These are phyloP conservation scores for Siderastrea siderea DNA, from an alignment of 92 coral and sea anemone species.

Conservation along the genomic window DNA sequence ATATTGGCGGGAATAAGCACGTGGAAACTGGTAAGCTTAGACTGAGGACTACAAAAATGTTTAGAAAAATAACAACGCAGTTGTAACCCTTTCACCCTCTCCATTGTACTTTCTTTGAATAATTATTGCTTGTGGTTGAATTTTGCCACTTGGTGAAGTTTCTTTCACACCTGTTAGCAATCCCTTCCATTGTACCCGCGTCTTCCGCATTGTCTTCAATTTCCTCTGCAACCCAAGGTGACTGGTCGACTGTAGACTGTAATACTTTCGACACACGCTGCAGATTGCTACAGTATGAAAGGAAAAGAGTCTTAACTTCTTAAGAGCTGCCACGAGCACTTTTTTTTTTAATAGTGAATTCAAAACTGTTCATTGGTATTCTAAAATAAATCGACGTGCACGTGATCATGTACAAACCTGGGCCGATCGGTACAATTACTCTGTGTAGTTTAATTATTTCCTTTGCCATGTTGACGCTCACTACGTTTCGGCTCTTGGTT, in stretches of 20 bases:
- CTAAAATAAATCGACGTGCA: not conserved
- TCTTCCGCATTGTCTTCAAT: not conserved
- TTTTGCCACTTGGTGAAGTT: not conserved
- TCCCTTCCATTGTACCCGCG: not conserved
- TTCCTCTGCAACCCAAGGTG: slow-evolving; percentile 3
- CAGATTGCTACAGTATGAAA: slow-evolving; percentile 26
- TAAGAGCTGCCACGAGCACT: too few relatives aligned
- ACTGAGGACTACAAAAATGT: too few relatives aligned
- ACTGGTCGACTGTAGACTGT: slow-evolving; percentile 33
- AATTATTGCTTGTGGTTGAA: too few relatives aligned
- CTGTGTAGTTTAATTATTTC: slow-evolving; percentile 49
- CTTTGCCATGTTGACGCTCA: slow-evolving; percentile 54
- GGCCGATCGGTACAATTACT: slow-evolving; percentile 66
- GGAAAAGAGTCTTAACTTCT: too few relatives aligned
- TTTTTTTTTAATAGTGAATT: not conserved
- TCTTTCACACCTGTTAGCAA: not conserved
- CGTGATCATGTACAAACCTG: slow-evolving; percentile 43
- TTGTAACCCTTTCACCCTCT: too few relatives aligned
- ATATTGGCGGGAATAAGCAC: too few relatives aligned
- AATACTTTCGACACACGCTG: slow-evolving; percentile 28
- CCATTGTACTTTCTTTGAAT: too few relatives aligned
- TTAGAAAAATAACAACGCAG: too few relatives aligned
- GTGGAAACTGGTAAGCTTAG: too few relatives aligned
- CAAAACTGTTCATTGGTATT: not conserved
- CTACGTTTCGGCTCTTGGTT: too few relatives aligned